Conservation (phyloP, 2,113 vertebrate genomes). For the Coptodon bakossiorum region DNA sequence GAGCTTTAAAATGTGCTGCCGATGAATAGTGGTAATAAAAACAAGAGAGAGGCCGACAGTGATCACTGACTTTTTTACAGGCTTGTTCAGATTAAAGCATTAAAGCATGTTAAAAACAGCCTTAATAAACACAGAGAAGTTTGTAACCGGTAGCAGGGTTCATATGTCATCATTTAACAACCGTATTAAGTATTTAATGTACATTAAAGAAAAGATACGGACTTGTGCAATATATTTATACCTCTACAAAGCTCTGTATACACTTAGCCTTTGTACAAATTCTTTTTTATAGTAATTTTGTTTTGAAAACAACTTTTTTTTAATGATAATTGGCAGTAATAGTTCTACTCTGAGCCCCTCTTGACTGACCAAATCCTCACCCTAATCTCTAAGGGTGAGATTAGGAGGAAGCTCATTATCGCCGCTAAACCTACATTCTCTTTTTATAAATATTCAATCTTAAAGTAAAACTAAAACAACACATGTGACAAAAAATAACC, state of each 20-base stretch:
- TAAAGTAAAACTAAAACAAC: background rate
- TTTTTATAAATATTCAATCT: background rate
- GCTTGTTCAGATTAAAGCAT: background rate
- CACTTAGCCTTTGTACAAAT: background rate
- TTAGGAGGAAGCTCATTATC: background rate
- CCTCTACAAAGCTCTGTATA: background rate
- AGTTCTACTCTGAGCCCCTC: background rate
- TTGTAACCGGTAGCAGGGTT: background rate
- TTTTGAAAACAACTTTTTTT: background rate
- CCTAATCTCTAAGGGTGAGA: background rate
- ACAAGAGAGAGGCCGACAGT: background rate
- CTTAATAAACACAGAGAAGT: background rate
- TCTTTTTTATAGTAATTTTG: background rate
- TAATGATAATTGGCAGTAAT: background rate
- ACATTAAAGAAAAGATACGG: background rate
- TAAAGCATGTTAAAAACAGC: background rate
- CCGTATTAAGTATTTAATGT: background rate
- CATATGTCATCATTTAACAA: background rate
- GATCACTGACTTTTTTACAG: background rate
- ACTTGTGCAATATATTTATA: background rate
- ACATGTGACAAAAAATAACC: background rate
- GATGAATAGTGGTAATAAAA: background rate
- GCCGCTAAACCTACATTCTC: background rate
- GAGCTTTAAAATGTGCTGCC: background rate
- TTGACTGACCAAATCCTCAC: background rate